Evolutionary conservation across 2,888 invertebrate species (phyloP), one percentile per base, ranked within the genome.

Genomic region (Lasioglossum morio): DNA sequence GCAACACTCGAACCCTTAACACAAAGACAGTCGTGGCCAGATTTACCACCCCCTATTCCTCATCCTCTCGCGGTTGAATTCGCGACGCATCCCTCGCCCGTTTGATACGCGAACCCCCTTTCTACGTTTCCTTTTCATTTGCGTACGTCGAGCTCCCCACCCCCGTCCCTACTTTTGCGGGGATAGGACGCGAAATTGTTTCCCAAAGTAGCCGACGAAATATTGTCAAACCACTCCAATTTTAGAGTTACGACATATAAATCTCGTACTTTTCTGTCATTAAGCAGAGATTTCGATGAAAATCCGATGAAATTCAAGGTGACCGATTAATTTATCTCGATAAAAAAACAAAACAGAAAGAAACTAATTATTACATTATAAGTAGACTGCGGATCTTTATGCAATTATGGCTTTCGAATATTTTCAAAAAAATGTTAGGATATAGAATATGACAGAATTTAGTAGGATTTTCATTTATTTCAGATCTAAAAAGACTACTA

Each of bases 21-120:
- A 81, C 84, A 82, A 82, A 86, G 86, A 84, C 74, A 85, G 75
- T 79, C 75, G 73, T 76, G 43, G 72, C 70, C 78, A 74, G 76
- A 80, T 82, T 90, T 37, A 57, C 46, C 63, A 63, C 63, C 16
- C 30, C 27, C 27, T 27, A 63, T 16, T 7, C n/a, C 16, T 48
- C 30, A 8, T 46, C 69, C 40, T 40, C 37, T 75, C 53, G 63
- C 72, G 76, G 30, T 16, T 53, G 30, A 57, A 48, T 57, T 12
- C 72, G 60, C 76, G n/a, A 66, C 72, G 69, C 63, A 63, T 53
- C 48, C 27, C 69, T 16, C 60, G 34, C 27, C 16, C 60, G 74
- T 84, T 84, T 84, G 14, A 84, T 43, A 48, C 69, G 37, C 70
- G 27, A 37, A 46, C 23, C 69, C 30, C 16, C 40, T 40, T 46